phyloP scores from a whole-genome alignment of 2,888 invertebrate species.

The Odontocerum albicorne region DNA sequence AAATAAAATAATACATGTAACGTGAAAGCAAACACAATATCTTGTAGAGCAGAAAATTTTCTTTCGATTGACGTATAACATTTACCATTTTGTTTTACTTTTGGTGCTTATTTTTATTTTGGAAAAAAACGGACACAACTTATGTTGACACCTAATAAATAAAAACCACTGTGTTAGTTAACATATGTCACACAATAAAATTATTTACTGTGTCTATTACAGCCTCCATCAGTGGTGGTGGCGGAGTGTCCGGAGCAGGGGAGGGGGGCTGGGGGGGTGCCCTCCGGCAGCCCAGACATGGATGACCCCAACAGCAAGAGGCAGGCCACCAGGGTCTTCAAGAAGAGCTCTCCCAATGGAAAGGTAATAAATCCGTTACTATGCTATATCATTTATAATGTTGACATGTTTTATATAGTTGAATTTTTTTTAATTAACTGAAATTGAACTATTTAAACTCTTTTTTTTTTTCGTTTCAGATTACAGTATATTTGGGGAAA shows the following conservation, averaged over 20 bases:
- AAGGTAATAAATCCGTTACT: no score
- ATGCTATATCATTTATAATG: neutral
- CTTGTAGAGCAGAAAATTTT: no score
- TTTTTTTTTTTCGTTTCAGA: constrained; percentile 56
- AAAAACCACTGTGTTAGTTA: no score
- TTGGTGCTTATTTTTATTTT: no score
- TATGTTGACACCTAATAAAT: no score
- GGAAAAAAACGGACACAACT: no score
- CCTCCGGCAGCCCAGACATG: constrained; percentile 60
- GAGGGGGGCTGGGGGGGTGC: constrained; percentile 43
- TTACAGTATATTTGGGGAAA: constrained; percentile 89
- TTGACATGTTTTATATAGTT: neutral
- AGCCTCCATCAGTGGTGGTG: constrained; percentile 25
- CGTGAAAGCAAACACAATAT: no score
- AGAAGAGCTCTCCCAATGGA: constrained; percentile 96
- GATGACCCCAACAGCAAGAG: constrained; percentile 72
- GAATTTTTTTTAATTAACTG: neutral
- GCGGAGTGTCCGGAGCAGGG: constrained; percentile 26
- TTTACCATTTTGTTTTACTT: no score
- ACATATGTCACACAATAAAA: no score
- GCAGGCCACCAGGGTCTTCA: constrained; percentile 89
- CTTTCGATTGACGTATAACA: no score
- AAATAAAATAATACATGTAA: no score
- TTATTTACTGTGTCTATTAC: neutral
- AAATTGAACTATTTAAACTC: constrained; percentile 6